Percentiles rank a stretch among this genome's conserved stretches.
These are phyloP conservation scores for Stenurella melanura DNA, from an alignment of 2,888 invertebrate species.

Conservation along the genomic window DNA sequence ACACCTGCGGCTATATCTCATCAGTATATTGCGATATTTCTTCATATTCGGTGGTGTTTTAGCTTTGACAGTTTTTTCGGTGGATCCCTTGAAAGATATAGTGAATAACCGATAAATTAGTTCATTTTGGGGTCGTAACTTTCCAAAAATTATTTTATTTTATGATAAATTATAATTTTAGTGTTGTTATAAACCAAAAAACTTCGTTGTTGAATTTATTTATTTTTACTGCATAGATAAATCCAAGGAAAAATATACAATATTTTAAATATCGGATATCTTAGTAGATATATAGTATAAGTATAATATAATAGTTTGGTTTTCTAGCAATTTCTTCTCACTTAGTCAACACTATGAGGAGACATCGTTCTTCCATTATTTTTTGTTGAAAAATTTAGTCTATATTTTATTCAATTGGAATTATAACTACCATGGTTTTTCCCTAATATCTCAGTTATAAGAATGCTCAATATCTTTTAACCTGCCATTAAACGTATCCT, in stretches of 20 bases:
- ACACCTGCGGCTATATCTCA: conserved; percentile 59
- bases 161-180: conserved; percentile 42
- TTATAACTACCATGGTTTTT: background rate
- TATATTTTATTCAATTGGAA: background rate
- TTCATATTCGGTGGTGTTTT: conserved; percentile 67
- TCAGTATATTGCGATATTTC: conserved; percentile 70
- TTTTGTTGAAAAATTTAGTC: background rate
- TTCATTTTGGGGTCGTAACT: conserved; percentile 71
- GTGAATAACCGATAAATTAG: conserved; percentile 51
- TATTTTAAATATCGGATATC: background rate
- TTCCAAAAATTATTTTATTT: conserved; percentile 1
- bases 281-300: too few relatives aligned
- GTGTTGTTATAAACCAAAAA: conserved; percentile 37
- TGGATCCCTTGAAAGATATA: conserved; percentile 39
- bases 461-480: background rate
- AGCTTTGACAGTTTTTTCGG: conserved; percentile 32
- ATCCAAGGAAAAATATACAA: conserved; percentile 6
- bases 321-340: too few relatives aligned
- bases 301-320: too few relatives aligned
- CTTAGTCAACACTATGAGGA: too few relatives aligned
- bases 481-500: too few relatives aligned
- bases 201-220: background rate
- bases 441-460: background rate
- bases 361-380: too few relatives aligned
- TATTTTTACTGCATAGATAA: background rate